phyloP scores from a whole-genome alignment of 2,797 vertebrate genomes.

The Microcaecilia unicolor region DNA sequence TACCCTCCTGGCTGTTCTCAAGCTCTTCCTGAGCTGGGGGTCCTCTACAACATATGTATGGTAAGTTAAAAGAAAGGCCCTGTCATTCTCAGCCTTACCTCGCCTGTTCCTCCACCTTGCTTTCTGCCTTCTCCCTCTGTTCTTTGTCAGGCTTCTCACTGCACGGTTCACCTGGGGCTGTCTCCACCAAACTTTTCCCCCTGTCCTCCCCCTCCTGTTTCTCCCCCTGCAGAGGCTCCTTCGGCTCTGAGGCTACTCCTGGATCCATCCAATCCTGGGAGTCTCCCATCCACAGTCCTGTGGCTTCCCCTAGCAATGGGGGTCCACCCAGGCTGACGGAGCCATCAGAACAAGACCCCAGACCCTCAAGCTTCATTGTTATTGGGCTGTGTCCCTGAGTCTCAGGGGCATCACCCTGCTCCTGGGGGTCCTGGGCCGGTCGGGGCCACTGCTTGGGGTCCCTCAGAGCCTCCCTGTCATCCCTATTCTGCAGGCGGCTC shows the following conservation, averaged over 20 bases:
- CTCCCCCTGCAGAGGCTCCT: not conserved
- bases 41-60: no score
- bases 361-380: no score
- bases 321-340: not conserved
- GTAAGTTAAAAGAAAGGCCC: no score
- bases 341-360: rapidly evolving
- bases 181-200: not conserved
- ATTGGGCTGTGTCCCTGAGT: no score
- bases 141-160: not conserved
- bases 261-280: not conserved
- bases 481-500: no score
- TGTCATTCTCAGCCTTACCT: not conserved
- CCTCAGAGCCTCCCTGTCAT: no score
- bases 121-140: not conserved
- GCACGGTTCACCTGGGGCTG: not conserved
- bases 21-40: no score
- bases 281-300: not conserved
- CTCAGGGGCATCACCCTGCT: no score
- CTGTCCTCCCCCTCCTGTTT: not conserved
- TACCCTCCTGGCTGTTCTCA: no score
- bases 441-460: no score
- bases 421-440: no score
- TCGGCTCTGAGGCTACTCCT: not conserved
- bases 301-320: not conserved
- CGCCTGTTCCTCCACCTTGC: not conserved